These are phyloP conservation scores for Xanthorhoe designata DNA, from an alignment of 2,888 invertebrate genomes.

Conservation along the genomic window DNA sequence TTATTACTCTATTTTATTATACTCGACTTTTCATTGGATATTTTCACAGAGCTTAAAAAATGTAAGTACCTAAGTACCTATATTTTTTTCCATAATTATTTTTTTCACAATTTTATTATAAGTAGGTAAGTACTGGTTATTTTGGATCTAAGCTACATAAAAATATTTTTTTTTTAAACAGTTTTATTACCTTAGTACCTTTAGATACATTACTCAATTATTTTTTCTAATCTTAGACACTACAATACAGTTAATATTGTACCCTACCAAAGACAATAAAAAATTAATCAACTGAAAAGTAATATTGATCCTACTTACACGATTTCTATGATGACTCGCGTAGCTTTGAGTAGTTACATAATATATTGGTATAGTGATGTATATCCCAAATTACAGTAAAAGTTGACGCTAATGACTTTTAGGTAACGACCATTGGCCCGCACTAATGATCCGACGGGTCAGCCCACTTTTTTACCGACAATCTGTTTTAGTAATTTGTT, in stretches of 20 bases:
- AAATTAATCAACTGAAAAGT: background rate
- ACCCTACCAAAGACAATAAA: too few relatives aligned
- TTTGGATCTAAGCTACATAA: too few relatives aligned
- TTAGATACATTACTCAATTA: too few relatives aligned
- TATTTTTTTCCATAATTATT: too few relatives aligned
- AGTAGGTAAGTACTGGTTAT: too few relatives aligned
- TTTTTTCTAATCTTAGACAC: too few relatives aligned
- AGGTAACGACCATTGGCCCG: constrained; percentile 83
- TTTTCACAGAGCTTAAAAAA: background rate
- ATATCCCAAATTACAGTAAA: constrained; percentile 80
- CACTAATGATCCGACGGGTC: constrained; percentile 78
- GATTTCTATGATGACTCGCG: constrained; percentile 10
- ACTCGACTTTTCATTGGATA: background rate
- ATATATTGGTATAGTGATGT: constrained; percentile 50
- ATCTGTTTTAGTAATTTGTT: constrained; percentile 61
- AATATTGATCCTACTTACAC: background rate
- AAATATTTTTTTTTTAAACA: too few relatives aligned
- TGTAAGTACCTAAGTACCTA: too few relatives aligned
- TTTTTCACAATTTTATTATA: too few relatives aligned
- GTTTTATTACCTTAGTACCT: too few relatives aligned
- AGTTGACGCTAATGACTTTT: constrained; percentile 84
- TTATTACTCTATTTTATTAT: background rate
- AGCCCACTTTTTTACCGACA: constrained; percentile 80
- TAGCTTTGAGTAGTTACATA: constrained; percentile 21
- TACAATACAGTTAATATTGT: too few relatives aligned